Conservation (phyloP, 2,888 invertebrate species). For the Tetanocera ferruginea region DNA sequence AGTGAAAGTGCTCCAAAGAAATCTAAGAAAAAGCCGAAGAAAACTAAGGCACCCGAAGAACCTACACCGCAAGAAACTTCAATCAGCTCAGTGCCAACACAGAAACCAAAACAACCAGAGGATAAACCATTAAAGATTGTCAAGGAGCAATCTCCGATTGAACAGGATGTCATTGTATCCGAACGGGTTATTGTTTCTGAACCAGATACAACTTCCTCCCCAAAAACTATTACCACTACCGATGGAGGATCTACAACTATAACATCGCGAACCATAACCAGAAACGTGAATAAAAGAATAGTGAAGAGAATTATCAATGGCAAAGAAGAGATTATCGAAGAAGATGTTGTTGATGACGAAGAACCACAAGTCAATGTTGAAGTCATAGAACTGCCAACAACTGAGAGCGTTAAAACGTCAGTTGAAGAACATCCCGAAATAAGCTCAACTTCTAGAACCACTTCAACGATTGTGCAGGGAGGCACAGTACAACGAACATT, state of each 20-base stretch:
- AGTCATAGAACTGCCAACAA: too few species aligned
- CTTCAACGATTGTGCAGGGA: constrained; percentile 43
- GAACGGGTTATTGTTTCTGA: not conserved
- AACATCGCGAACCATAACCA: not conserved
- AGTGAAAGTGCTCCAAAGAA: constrained; percentile 3
- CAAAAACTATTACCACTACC: not conserved
- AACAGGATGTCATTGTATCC: not conserved
- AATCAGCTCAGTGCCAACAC: not conserved
- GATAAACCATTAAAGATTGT: not conserved
- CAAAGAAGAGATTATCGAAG: not conserved
- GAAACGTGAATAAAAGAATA: not conserved
- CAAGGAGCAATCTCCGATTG: too few species aligned
- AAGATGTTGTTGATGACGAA: too few species aligned
- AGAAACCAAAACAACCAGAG: not conserved
- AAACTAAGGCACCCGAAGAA: not conserved
- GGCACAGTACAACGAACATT: constrained; percentile 46
- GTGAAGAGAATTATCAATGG: not conserved
- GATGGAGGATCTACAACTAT: not conserved
- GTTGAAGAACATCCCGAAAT: not conserved
- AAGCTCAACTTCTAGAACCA: not conserved
- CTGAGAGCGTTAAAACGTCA: too few species aligned
- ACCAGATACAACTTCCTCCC: not conserved
- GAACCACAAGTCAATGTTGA: too few species aligned
- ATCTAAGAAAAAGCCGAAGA: constrained; percentile 23
- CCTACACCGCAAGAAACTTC: not conserved